Base-by-base conservation (phyloP, 2,888 invertebrate genomes). In the Yponomeuta plumbellus region DNA sequence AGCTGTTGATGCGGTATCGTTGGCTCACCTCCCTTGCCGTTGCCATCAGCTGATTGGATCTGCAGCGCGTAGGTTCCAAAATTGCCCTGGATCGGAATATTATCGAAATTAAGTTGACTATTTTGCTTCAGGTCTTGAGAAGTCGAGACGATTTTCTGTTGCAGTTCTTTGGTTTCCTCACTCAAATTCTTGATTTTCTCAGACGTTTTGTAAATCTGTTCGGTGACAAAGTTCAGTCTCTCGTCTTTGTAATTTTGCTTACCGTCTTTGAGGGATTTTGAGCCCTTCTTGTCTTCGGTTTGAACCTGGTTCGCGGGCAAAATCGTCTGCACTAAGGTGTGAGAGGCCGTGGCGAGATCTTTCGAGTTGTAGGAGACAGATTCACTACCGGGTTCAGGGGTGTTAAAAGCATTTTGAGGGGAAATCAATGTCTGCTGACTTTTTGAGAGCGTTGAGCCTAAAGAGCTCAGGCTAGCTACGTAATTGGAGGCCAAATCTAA, bases 21-120 rank as follows among this genome's bases (percentile, higher is more conserved):
- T 0, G 92, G 90, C 11, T 88, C 85, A 5, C 85, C 85, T 22
- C 83, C 80, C 69, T 92, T 90, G 0, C 91, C 89, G 4, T 76
- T 71, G 79, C 90, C 75, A 71, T 94, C 93, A 0, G 95, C 94
- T 0, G 95, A 91, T 75, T 96, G 96, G 64, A 96, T 96, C 79
- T 97, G 96, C 17, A 97, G 83, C 0, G 95, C 94, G 76, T 96
- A 97, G 3, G 93, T 92, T 1, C 94, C 94, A 20, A 92, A 87
- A 34, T 93, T 91, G 0, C 93, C 93, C 75, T 92, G 91, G 0
- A 92, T 74, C 0, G 93, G 92, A 58, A 94, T 88, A 13, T 73
- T 67, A 1, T 67, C 68, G 17, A 69, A 70, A 52, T 78, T 77
- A 11, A 73, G 69, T 40, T 79, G 78, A 0, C 76, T 72, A 26